phyloP scores from a whole-genome alignment of 2,113 vertebrate species.

The Rutilus rutilus region DNA sequence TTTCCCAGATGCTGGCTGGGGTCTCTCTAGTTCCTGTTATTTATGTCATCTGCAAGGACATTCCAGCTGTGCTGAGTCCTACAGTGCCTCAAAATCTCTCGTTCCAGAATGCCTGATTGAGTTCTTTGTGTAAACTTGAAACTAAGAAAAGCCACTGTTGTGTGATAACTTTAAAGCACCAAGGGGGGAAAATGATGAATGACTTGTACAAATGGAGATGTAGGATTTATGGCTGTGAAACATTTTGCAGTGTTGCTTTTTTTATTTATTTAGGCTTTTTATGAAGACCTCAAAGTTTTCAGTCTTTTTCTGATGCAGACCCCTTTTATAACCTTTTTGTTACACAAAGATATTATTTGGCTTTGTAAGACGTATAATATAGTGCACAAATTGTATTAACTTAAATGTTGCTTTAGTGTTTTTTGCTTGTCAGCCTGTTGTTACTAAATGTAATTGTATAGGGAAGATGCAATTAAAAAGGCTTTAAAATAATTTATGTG shows the following conservation, averaged over 20 bases:
- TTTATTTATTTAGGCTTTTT: neutral
- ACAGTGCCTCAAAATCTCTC: neutral
- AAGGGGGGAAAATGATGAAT: slow-evolving; percentile 12
- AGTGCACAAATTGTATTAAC: no score
- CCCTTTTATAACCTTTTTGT: neutral
- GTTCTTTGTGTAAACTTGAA: slow-evolving; percentile 31
- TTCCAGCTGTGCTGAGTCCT: slow-evolving; percentile 38
- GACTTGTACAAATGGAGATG: slow-evolving; percentile 7
- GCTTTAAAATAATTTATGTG: no score
- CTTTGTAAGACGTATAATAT: neutral
- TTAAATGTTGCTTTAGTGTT: no score
- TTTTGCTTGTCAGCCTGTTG: no score
- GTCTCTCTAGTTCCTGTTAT: slow-evolving; percentile 29
- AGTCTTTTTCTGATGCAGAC: neutral
- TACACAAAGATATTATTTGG: neutral
- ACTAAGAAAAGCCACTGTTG: slow-evolving; percentile 7
- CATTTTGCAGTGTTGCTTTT: neutral
- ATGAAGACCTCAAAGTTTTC: neutral
- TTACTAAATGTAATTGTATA: no score
- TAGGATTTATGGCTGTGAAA: neutral
- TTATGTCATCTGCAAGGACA: slow-evolving; percentile 38
- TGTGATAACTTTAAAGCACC: neutral
- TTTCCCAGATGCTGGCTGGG: slow-evolving; percentile 25
- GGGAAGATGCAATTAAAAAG: no score
- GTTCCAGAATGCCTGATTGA: slow-evolving; percentile 23